A percentile compares a stretch with the other conserved stretches of the same genome.
These are phyloP conservation scores for Limanda limanda DNA, from an alignment of 2,113 vertebrate genomes.

Conservation along the genomic window DNA sequence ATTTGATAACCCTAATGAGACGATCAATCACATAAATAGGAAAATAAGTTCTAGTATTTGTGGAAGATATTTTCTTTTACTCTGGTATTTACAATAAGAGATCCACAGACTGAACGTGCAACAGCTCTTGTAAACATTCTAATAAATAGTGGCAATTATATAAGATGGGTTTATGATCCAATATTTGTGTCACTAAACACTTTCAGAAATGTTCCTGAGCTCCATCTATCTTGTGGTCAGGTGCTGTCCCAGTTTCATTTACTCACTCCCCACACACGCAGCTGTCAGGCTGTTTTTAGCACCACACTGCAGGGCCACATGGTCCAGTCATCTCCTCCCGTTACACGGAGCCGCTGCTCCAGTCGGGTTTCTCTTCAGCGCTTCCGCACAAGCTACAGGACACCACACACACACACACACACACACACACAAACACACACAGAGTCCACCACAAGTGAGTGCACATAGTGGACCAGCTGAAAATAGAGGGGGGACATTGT, in stretches of 20 bases:
- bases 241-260: conserved; percentile 53
- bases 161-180: conserved; percentile 6
- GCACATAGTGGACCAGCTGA: conserved; percentile 19
- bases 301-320: conserved; percentile 62
- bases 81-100: no score
- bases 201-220: conserved; percentile 16
- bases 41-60: no score
- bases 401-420: conserved; percentile 5
- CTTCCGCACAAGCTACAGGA: conserved; percentile 5
- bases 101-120: background rate
- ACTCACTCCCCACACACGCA: conserved; percentile 46
- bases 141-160: background rate
- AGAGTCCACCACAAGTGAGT: conserved; percentile 5
- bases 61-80: no score
- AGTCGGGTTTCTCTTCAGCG: conserved; percentile 18
- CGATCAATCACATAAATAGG: no score
- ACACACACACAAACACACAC: background rate
- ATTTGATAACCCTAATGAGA: no score
- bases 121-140: background rate
- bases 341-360: conserved; percentile 58
- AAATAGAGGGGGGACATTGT: conserved; percentile 57
- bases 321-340: conserved; percentile 68
- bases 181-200: background rate
- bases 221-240: conserved; percentile 33
- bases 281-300: conserved; percentile 77